Base-by-base conservation (phyloP, 2,797 vertebrate species). In the Microctenopoma stevenorrisi region DNA sequence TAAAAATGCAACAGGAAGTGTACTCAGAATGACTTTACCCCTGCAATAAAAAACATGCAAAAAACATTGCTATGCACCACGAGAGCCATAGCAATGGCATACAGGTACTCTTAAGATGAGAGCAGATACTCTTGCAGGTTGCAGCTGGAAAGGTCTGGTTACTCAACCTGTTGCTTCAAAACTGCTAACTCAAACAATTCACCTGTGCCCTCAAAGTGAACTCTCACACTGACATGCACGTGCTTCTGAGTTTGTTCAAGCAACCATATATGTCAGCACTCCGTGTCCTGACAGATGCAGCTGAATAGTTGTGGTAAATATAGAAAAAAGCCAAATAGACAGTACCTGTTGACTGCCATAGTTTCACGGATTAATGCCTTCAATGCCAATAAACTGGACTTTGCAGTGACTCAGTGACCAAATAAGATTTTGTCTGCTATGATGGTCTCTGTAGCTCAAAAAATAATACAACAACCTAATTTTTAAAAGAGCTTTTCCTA, bases 61-160 rank as follows among this genome's bases (percentile, higher is more conserved):
- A 22, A 22, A 22, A 22, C 22, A 22, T 22, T 22, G 22, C 22
- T 22, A 22, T 22, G 84, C 86, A 85, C 86, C 84, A 86, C 84
- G 79, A 87, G 81, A 85, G 68, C 11, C 55, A 65, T 79, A 81
- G 79, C 76, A 82, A 74, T 42, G 47, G 61, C 67, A 60, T 35
- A 66, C 35, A 33, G 33, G 54, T 22, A 64, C 51, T 53, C 64
- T 73, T 7, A 1, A 70, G 74, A 85, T 86, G 65, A 82, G 68
- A 79, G 67, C 25, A 47, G 51, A 79, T 42, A 11, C 5, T 38
- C 52, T 67, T 53, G 60, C 66, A 50, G 57, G 52, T 64, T 48
- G 55, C 53, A 61, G 66, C 61, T 62, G 85, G 75, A 70, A 72
- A 22, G 40, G 40, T 64, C 62, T 73, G 82, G 50, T 67, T 57